phyloP scores from a whole-genome alignment of 2,113 vertebrate genomes.

The Elephantulus edwardii region DNA sequence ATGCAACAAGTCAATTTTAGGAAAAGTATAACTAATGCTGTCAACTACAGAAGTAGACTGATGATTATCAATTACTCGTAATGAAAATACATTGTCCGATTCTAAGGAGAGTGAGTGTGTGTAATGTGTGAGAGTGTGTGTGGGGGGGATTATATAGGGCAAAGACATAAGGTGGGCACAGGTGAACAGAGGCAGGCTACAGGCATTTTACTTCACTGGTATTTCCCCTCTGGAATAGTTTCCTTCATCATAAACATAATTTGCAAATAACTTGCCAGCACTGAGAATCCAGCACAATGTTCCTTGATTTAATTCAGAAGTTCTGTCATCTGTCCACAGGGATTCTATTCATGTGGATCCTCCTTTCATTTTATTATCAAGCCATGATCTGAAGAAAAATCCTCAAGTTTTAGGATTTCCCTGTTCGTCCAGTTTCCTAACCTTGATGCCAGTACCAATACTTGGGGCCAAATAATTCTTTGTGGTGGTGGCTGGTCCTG shows the following conservation, averaged over 20 bases:
- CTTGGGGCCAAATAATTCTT: background rate
- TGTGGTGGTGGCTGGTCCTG: background rate
- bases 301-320: conserved; percentile 32
- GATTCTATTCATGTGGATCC: background rate
- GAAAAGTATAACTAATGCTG: conserved; percentile 58
- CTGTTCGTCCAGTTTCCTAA: background rate
- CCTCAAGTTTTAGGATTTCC: conserved; percentile 9
- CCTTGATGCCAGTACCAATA: background rate
- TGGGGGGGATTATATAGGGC: background rate
- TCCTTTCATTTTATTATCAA: conserved; percentile 34
- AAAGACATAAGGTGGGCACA: background rate
- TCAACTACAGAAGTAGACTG: conserved; percentile 62
- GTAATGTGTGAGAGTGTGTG: background rate
- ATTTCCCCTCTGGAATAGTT: conserved; percentile 74
- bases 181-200: conserved; percentile 20
- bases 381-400: conserved; percentile 13
- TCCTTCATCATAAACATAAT: conserved; percentile 69
- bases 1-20: conserved; percentile 37
- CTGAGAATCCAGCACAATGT: conserved; percentile 38
- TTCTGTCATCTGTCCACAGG: conserved; percentile 27
- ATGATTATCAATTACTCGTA: conserved; percentile 61
- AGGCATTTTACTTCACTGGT: conserved; percentile 8
- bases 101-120: no score
- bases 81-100: conserved; percentile 58
- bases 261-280: conserved; percentile 60